Conservation (phyloP, 2,113 vertebrate genomes). For the Solea senegalensis region DNA sequence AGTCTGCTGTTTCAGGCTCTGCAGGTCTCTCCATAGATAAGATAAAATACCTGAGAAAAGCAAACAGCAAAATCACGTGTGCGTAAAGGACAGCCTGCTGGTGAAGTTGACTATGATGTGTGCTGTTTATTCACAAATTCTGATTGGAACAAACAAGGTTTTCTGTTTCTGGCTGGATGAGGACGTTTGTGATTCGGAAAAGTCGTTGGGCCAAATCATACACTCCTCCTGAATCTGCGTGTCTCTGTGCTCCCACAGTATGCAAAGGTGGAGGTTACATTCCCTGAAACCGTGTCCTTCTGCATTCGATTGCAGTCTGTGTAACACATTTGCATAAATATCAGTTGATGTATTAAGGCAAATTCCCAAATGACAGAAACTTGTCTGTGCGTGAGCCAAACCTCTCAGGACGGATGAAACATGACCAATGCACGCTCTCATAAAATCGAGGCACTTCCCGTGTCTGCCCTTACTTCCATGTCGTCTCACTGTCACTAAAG, state of each 20-base stretch:
- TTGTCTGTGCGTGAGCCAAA: slow-evolving; percentile 52
- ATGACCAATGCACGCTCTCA: slow-evolving; percentile 7
- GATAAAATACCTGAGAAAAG: slow-evolving; percentile 39
- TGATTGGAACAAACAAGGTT: slow-evolving; percentile 31
- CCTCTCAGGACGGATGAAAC: slow-evolving; percentile 37
- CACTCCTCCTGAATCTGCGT: slow-evolving; percentile 65
- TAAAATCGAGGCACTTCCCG: slow-evolving; percentile 45
- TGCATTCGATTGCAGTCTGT: slow-evolving; percentile 30
- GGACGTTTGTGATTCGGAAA: slow-evolving; percentile 74
- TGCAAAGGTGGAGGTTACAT: slow-evolving; percentile 23
- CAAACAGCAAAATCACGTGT: neutral
- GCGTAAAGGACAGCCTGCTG: slow-evolving; percentile 1
- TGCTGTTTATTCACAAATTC: slow-evolving; percentile 17
- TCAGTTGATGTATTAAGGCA: slow-evolving; percentile 54
- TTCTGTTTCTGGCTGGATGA: slow-evolving; percentile 38
- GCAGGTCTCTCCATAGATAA: slow-evolving; percentile 24
- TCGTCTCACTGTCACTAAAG: slow-evolving; percentile 28
- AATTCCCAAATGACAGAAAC: slow-evolving; percentile 55
- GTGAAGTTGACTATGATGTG: neutral
- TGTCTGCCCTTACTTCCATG: slow-evolving; percentile 30
- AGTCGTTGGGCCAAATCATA: slow-evolving; percentile 54
- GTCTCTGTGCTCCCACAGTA: slow-evolving; percentile 29
- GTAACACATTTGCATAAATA: slow-evolving; percentile 49
- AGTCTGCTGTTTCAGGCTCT: slow-evolving; percentile 29
- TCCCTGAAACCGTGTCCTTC: slow-evolving; percentile 27